Evolutionary conservation across 2,797 vertebrate genomes (phyloP).

Genomic region (Steatocranus sp.): DNA sequence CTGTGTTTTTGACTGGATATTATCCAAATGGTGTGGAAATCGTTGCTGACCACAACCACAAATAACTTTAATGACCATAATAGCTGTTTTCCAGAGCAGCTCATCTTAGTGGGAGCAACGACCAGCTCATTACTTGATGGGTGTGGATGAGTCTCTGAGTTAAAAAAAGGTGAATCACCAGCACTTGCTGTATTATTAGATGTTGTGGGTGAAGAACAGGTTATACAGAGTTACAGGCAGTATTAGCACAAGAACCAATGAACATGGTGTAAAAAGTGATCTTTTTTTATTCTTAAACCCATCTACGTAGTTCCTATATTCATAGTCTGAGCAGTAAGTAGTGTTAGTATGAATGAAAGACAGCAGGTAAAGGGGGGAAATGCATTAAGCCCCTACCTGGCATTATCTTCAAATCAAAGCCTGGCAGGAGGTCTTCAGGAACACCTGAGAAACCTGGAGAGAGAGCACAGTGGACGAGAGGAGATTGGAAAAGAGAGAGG

Average conservation of each 20-base stretch:
- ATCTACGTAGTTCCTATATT: background rate
- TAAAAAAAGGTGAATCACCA: slow-evolving; percentile 1
- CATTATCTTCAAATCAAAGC: slow-evolving; percentile 98
- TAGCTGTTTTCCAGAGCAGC: slow-evolving; percentile 45
- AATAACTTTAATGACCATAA: slow-evolving; percentile 61
- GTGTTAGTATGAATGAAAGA: slow-evolving; percentile 53
- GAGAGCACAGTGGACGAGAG: slow-evolving; percentile 51
- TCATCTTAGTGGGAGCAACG: slow-evolving; percentile 4
- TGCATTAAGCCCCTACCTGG: slow-evolving; percentile 88
- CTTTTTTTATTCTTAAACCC: background rate
- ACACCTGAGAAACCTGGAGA: slow-evolving; percentile 95
- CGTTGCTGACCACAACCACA: slow-evolving; percentile 37
- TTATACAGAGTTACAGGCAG: background rate
- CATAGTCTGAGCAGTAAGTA: slow-evolving; percentile 15
- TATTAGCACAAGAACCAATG: background rate
- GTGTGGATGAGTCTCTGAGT: background rate
- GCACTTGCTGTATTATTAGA: background rate
- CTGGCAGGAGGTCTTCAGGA: slow-evolving; percentile 96
- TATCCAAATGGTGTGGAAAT: slow-evolving; percentile 12
- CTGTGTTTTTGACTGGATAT: background rate
- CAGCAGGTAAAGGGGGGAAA: slow-evolving; percentile 59
- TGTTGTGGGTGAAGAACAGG: background rate
- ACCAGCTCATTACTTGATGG: slow-evolving; percentile 15
- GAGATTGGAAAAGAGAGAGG: slow-evolving; percentile 36
- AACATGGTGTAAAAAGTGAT: background rate